Evolutionary conservation across 1,140 invertebrate genomes (phyloP), one percentile per base, ranked within the genome.

Genomic region (Aphidius gifuensis): DNA sequence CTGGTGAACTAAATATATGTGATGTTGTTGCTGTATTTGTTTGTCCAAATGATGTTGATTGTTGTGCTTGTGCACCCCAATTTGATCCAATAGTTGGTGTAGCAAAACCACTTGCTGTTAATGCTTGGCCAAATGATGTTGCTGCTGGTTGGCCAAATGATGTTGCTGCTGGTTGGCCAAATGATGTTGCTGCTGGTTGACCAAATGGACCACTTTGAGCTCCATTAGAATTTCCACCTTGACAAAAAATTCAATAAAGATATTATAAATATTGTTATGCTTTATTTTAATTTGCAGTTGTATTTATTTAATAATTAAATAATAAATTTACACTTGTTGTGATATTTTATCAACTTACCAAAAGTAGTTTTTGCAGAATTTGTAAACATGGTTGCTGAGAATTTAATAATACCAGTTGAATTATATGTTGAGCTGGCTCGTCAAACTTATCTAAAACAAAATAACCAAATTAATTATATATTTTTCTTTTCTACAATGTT

Each of bases 11-110:
- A 76, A 90, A 89, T 0, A 89, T 79, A 66, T 83, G 83, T 4
- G 85, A 83, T 4, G 76, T 78, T 0, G 80, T 75, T 48, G 83
- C 73, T 21, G 82, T 81, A 40, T 76, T 79, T 8, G 84, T 74
- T 67, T 87, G 86, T 0, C 88, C 89, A 75, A 92, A 92, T 9
- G 84, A 83, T 55, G 70, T 78, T 48, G 71, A 69, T 68, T 78
- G 83, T 70, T 74, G 78, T 32, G 23, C 23, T 9, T 80, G 65
- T 69, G 86, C 84, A 1, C 85, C 84, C 72, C 87, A 87, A 32
- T 4, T 32, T 5, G 87, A 66, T 16, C 81, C 80, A 5, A 75
- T 74, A 3, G 82, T 76, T 42, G 82, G 75, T 5, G 79, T 68
- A 48, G 82, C 81, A 70, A 87, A 85, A 8, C 81, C 82, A 39